Evolutionary conservation across 2,888 invertebrate species (phyloP), one percentile per base, ranked within the genome.

Genomic region (Coelopa pilipes): DNA sequence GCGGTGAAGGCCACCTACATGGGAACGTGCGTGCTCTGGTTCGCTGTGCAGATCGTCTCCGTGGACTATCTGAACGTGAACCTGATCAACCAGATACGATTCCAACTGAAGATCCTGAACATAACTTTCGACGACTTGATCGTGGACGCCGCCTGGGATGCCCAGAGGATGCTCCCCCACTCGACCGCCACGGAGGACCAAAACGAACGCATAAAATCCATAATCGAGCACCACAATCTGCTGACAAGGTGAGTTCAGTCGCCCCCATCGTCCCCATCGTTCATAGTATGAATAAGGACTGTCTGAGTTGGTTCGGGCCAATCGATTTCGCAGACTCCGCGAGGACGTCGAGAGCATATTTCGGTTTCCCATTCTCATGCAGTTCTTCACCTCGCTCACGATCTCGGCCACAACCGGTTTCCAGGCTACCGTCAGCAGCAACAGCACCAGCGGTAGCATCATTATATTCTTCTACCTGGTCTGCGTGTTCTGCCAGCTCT

Each of bases 71-170:
- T 85, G 4, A 83, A 83, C 71, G 73, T 83, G 0, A 77, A 79
- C 11, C 62, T 84, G 1, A 83, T 85, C 74, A 83, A 80, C 69
- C 83, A 84, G 50, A 79, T 82, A 12, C 80, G 84, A 24, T 81
- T 80, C 76, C 84, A 85, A 65, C 77, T 85, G 5, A 82, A 82
- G 63, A 79, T 81, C 0, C 74, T 85, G 4, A 82, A 80, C 68
- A 67, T 82, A 50, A 72, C 81, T 65, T 84, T 85, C 21, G 80
- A 82, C 5, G 77, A 80, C 19, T 77, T 83, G 0, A 67, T 68
- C 11, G n/a, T 75, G 15, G 69, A 71, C 55, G 13, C 17, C 3
- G 62, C 3, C 10, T 13, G 12, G 24, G 45, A 55, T 11, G 50
- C 24, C 12, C 46, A 4, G 46, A 12, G n/a, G 12, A 1, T 17